Conservation (phyloP, 1,140 invertebrate genomes). For the Lasioglossum baleicum region DNA sequence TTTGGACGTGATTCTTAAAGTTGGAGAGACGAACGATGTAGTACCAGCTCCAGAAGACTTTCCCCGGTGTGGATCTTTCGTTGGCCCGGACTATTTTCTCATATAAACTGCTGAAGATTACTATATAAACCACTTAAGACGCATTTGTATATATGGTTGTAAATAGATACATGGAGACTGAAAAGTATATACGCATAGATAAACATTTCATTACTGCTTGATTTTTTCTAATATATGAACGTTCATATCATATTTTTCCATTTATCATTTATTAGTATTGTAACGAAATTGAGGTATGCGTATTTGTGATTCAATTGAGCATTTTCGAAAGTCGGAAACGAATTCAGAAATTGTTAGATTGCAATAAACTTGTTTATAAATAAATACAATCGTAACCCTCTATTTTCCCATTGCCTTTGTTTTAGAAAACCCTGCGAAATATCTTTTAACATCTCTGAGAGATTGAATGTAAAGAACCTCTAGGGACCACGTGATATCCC, state of each 20-base stretch:
- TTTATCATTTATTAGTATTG: neutral
- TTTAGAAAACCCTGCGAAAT: no score
- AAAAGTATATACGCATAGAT: neutral
- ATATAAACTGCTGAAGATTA: constrained; percentile 69
- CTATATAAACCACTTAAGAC: constrained; percentile 21
- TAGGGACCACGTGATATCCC: no score
- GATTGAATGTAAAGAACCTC: no score
- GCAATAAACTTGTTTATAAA: no score
- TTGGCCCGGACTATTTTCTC: constrained; percentile 81
- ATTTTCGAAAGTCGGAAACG: no score
- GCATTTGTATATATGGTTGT: constrained; percentile 72
- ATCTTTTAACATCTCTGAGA: no score
- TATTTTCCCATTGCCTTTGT: no score
- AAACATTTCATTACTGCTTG: neutral
- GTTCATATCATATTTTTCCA: neutral
- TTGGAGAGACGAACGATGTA: constrained; percentile 76
- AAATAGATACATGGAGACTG: constrained; percentile 57
- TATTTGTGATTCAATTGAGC: no score
- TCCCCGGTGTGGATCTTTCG: constrained; percentile 79
- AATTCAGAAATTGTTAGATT: no score
- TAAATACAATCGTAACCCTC: no score
- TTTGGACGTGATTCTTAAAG: constrained; percentile 81
- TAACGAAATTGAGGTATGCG: neutral
- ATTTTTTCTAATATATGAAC: neutral
- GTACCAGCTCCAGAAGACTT: constrained; percentile 76